These are phyloP conservation scores for Agapostemon virescens DNA, from an alignment of 2,888 invertebrate genomes.

Conservation along the genomic window DNA sequence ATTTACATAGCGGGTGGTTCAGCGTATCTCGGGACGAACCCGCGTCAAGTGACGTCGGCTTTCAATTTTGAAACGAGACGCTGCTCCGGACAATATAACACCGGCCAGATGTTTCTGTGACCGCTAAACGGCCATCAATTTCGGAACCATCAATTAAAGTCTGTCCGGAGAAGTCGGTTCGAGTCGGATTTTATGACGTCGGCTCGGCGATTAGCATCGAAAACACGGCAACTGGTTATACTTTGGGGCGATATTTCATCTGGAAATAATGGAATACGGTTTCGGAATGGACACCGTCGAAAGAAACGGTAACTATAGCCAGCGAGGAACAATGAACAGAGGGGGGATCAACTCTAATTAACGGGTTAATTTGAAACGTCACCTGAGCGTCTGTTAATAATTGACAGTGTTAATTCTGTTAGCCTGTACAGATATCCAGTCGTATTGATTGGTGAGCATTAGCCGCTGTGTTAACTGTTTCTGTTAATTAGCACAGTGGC, in stretches of 20 bases:
- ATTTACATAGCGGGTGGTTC: no score
- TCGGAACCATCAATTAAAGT: conserved; percentile 36
- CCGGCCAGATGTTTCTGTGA: conserved; percentile 23
- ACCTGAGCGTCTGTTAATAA: conserved; percentile 33
- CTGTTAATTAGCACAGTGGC: conserved; percentile 45
- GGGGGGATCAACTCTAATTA: not conserved
- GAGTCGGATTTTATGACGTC: not conserved
- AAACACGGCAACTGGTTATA: not conserved
- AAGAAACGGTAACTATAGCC: not conserved
- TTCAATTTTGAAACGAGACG: conserved; percentile 8
- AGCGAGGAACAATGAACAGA: not conserved
- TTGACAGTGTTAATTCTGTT: conserved; percentile 34
- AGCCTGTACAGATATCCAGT: conserved; percentile 22
- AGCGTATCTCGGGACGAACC: not conserved
- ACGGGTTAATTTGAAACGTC: not conserved
- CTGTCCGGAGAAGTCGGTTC: not conserved
- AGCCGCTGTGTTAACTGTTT: conserved; percentile 38
- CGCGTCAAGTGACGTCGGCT: not conserved
- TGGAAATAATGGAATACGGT: not conserved
- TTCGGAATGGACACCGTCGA: not conserved
- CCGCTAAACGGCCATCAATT: conserved; percentile 42
- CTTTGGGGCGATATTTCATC: conserved; percentile 21
- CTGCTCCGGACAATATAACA: conserved; percentile 28
- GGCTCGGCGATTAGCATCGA: conserved; percentile 12
- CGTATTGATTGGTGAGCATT: conserved; percentile 42